These are phyloP conservation scores for Argyresthia goedartella DNA, from an alignment of 2,888 invertebrate genomes.

Conservation along the genomic window DNA sequence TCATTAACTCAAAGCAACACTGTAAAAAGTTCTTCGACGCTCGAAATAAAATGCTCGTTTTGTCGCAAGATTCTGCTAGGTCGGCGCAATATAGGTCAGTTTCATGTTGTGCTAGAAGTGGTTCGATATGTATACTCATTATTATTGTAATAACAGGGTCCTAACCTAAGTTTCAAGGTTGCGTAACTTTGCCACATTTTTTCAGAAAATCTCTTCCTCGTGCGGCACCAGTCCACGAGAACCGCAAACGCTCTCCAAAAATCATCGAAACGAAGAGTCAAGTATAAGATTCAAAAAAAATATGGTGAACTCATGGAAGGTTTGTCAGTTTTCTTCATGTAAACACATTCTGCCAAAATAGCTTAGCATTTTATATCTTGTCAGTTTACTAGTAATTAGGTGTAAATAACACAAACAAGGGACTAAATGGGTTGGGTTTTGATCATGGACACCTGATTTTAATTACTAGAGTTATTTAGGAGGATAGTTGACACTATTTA, in stretches of 20 bases:
- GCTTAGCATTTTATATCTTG: background rate
- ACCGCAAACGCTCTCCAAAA: constrained; percentile 40
- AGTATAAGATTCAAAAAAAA: constrained; percentile 61
- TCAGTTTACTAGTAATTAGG: no score
- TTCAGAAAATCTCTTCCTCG: constrained; percentile 38
- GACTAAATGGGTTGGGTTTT: no score
- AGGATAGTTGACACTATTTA: no score
- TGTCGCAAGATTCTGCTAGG: constrained; percentile 49
- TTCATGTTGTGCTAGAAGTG: background rate
- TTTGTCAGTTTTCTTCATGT: constrained; percentile 25
- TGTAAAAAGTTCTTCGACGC: constrained; percentile 22
- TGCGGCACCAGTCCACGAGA: constrained; percentile 55
- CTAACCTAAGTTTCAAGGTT: constrained; percentile 35
- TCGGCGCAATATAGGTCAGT: constrained; percentile 40
- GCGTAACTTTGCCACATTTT: constrained; percentile 45
- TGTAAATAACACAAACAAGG: no score
- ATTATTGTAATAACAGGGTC: constrained; percentile 12
- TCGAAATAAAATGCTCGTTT: constrained; percentile 56
- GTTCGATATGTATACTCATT: background rate
- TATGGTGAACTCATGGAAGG: constrained; percentile 80
- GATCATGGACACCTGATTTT: no score
- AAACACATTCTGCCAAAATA: background rate
- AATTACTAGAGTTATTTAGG: no score
- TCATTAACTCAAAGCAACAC: constrained; percentile 31
- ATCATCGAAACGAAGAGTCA: constrained; percentile 51